Base-by-base conservation (phyloP, 2,797 vertebrate species). In the Chelidonichthys spinosus region DNA sequence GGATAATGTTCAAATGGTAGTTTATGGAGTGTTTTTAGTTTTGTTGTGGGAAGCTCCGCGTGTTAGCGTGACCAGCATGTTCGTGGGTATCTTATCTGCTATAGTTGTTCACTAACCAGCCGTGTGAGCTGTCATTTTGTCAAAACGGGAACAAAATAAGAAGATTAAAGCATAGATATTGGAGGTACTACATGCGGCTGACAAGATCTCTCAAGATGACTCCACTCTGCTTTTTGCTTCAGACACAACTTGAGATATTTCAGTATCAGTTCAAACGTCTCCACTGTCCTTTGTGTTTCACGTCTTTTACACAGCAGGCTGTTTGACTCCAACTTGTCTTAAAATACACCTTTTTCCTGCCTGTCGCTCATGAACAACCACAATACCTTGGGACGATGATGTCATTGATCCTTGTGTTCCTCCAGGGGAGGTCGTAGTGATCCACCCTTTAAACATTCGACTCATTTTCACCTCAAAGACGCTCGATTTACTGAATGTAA, bases 261-360 rank as follows among this genome's bases (percentile, higher is more conserved):
- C 39, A 36, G 5, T 63, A 39, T 46, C 33, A 33, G 17, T 60
- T 63, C 43, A 65, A 60, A 69, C 58, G 65, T 49, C 40, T 56
- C 15, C 36, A 5, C 18, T 42, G 55, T 66, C 63, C 73, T 76
- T 25, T 72, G 69, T 39, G 13, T 40, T 61, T 67, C 55, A 47
- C 50, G 46, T 64, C 64, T 43, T 33, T 9, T 0, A 37, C 69
- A 35, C 73, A 77, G 60, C 72, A 53, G 72, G 67, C 52, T 55
- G 54, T 15, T 25, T 25, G 25, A 2, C 25, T 25, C 25, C 63
- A 61, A 67, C 58, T 55, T 67, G 35, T 65, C 11, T 32, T 71
- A 43, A 66, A 62, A 40, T 15, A 9, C 40, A 39, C 10, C 63
- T 2, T 33, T 7, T n/a, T n/a, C 18, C 6, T 4, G 25, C 25